Conservation (phyloP, 2,888 invertebrate genomes). For the Brachypalpus laphriformis region DNA sequence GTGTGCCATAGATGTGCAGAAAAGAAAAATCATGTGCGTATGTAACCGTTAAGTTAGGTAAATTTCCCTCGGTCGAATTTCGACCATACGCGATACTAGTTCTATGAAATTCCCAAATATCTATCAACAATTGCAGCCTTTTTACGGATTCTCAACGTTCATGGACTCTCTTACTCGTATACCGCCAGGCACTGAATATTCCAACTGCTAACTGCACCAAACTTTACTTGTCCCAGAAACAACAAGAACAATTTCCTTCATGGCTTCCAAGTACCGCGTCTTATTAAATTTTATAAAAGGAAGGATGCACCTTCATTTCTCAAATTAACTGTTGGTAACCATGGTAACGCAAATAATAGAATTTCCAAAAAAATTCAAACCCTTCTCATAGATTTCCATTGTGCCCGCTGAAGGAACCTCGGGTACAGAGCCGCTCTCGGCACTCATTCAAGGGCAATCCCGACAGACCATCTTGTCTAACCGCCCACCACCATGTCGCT, state of each 20-base stretch:
- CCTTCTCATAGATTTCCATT: neutral
- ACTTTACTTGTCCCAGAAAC: neutral
- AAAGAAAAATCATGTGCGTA: too few species aligned
- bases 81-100: too few species aligned
- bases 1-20: too few species aligned
- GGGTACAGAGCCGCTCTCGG: neutral
- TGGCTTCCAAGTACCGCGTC: neutral
- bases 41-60: too few species aligned
- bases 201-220: too few species aligned
- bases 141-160: too few species aligned
- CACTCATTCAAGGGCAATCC: slow-evolving; percentile 6
- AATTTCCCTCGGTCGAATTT: too few species aligned
- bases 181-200: too few species aligned
- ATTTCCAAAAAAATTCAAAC: neutral
- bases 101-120: too few species aligned
- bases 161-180: too few species aligned
- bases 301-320: neutral
- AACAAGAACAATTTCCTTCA: neutral
- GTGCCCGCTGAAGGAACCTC: neutral
- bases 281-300: neutral
- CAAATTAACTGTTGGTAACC: neutral
- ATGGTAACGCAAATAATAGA: neutral
- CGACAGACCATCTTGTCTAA: neutral
- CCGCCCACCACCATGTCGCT: neutral
- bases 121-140: too few species aligned